Percentiles rank a stretch among this genome's conserved stretches.
Conservation (phyloP, 2,113 vertebrate genomes). For the Prinia subflava region DNA sequence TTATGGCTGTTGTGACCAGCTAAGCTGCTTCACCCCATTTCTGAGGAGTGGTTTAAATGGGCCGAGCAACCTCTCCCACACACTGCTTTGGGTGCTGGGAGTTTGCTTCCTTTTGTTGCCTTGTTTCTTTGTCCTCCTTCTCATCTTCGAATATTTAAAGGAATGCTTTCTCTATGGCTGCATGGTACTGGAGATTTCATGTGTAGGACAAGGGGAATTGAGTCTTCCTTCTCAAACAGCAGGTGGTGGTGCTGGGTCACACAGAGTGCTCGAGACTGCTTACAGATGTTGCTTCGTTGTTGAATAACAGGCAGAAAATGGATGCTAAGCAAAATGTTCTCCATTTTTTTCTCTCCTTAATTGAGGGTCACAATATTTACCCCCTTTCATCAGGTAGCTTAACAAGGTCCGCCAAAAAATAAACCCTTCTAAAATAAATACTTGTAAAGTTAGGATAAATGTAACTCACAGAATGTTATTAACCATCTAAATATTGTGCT, state of each 20-base stretch:
- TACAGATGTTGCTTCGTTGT: not conserved
- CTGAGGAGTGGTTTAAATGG: not conserved
- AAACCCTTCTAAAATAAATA: not conserved
- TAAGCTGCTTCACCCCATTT: not conserved
- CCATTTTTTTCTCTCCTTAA: not conserved
- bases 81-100: not conserved
- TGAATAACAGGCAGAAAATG: not conserved
- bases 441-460: not conserved
- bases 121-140: not conserved
- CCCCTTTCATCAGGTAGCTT: not conserved
- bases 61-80: not conserved
- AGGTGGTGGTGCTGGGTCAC: conserved; percentile 67
- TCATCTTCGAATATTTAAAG: not conserved
- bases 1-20: rapidly evolving
- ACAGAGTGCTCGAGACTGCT: not conserved
- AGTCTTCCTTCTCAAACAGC: conserved; percentile 59
- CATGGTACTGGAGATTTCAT: not conserved
- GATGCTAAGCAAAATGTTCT: not conserved
- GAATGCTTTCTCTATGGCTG: not conserved
- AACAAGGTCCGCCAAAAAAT: not conserved
- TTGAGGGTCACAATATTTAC: not conserved
- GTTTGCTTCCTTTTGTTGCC: not conserved
- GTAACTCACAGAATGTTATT: not conserved
- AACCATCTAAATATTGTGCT: not conserved
- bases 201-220: not conserved